A percentile compares a stretch with the other conserved stretches of the same genome.
These are phyloP conservation scores for Bradypus variegatus DNA, from an alignment of 2,797 vertebrate genomes.

Conservation along the genomic window DNA sequence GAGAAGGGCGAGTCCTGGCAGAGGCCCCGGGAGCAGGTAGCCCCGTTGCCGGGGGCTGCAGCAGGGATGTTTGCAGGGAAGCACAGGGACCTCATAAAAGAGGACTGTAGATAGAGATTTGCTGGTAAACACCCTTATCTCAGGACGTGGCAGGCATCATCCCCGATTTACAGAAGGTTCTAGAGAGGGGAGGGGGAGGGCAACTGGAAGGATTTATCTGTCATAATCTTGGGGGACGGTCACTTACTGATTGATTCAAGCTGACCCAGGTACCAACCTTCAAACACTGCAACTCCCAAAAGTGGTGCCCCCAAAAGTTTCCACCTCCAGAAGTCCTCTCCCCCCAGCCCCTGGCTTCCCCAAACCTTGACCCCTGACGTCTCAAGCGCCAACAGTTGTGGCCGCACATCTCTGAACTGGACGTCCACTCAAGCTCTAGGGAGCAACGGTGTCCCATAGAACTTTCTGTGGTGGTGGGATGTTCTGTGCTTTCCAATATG, in stretches of 20 bases:
- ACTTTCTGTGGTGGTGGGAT: background rate
- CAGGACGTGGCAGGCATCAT: background rate
- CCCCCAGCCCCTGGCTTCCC: background rate
- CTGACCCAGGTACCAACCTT: background rate
- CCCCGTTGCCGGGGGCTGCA: background rate
- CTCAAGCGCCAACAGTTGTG: background rate
- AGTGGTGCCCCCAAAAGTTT: background rate
- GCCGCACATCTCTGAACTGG: background rate
- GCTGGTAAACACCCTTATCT: background rate
- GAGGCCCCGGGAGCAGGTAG: background rate
- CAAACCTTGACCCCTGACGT: background rate
- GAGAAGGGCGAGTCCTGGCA: background rate
- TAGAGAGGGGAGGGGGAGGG: fast-evolving
- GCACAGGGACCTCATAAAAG: background rate
- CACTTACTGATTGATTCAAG: background rate
- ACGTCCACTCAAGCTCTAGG: background rate
- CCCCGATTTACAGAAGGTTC: background rate
- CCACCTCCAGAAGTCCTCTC: background rate
- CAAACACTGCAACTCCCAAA: too few species aligned
- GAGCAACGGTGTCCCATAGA: background rate
- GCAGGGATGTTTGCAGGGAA: background rate
- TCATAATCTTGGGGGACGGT: too few species aligned
- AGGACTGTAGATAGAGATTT: background rate
- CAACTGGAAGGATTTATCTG: background rate
- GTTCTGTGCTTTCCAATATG: fast-evolving